These are phyloP conservation scores for Plecturocebus donacophilus DNA, from an alignment of 2,113 vertebrate species.

Conservation along the genomic window DNA sequence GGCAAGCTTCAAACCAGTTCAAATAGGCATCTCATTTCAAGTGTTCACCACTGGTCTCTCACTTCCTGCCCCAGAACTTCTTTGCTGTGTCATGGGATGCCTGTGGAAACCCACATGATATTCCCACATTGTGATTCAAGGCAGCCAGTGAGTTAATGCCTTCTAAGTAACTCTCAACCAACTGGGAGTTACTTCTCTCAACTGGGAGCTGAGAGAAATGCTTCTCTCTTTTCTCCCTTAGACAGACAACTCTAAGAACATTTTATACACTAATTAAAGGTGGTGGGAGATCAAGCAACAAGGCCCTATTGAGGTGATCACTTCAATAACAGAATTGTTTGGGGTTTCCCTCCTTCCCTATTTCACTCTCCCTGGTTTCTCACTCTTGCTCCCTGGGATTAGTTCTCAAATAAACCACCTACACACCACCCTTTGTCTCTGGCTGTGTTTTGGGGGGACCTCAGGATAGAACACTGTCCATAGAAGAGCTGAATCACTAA, in stretches of 20 bases:
- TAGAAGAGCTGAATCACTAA: background rate
- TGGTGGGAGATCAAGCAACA: background rate
- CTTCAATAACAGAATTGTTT: background rate
- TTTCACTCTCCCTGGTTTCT: background rate
- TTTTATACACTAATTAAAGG: background rate
- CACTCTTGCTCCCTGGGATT: background rate
- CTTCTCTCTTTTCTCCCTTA: background rate
- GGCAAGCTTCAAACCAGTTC: background rate
- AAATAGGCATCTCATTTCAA: background rate
- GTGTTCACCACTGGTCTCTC: background rate
- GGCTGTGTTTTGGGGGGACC: background rate
- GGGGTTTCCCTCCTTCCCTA: background rate
- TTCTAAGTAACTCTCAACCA: background rate
- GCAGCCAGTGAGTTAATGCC: background rate
- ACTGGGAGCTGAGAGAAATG: background rate
- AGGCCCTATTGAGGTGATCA: background rate
- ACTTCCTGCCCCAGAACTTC: background rate
- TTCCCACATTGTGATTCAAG: background rate
- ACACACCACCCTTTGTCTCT: background rate
- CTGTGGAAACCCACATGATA: background rate
- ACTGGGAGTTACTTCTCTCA: too few species aligned
- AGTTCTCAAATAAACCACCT: background rate
- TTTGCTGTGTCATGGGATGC: background rate
- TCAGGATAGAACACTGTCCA: background rate
- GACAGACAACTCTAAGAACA: background rate